Conservation (phyloP, 1,140 invertebrate genomes). For the Drosophila navojoa region DNA sequence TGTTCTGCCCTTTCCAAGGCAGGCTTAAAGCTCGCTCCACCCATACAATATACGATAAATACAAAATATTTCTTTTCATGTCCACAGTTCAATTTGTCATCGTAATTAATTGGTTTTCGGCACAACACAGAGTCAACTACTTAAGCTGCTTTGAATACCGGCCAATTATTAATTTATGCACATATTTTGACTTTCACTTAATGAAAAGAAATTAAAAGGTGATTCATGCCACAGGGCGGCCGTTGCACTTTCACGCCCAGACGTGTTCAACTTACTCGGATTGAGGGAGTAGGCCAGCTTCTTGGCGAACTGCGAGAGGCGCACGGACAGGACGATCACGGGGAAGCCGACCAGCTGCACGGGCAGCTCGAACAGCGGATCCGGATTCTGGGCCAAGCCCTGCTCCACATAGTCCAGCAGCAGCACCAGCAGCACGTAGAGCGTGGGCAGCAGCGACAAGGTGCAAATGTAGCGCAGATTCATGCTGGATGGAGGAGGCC, state of each 20-base stretch:
- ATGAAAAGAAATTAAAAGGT: constrained; percentile 38
- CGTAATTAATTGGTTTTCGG: neutral
- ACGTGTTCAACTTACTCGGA: constrained; percentile 88
- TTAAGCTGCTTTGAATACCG: constrained; percentile 29
- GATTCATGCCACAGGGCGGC: constrained; percentile 10
- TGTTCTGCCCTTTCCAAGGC: too few species aligned
- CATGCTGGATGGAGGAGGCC: constrained; percentile 45
- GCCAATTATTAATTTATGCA: constrained; percentile 71
- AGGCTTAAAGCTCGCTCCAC: too few species aligned
- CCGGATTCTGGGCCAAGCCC: constrained; percentile 83
- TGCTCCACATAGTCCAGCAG: constrained; percentile 72
- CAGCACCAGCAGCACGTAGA: constrained; percentile 74
- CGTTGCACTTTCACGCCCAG: constrained; percentile 18
- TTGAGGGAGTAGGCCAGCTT: constrained; percentile 92
- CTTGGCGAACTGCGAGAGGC: constrained; percentile 92
- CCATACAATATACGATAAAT: too few species aligned
- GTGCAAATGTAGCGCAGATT: constrained; percentile 73
- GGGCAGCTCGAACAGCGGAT: constrained; percentile 89
- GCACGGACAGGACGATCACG: constrained; percentile 91
- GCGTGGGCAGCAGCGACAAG: constrained; percentile 64
- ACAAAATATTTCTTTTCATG: too few species aligned
- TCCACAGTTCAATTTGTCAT: too few species aligned
- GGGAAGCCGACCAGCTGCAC: constrained; percentile 93
- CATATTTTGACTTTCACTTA: constrained; percentile 63
- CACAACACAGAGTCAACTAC: neutral